Evolutionary conservation across 1,140 invertebrate genomes (phyloP).

Genomic region (Drosophila lacteicornis): DNA sequence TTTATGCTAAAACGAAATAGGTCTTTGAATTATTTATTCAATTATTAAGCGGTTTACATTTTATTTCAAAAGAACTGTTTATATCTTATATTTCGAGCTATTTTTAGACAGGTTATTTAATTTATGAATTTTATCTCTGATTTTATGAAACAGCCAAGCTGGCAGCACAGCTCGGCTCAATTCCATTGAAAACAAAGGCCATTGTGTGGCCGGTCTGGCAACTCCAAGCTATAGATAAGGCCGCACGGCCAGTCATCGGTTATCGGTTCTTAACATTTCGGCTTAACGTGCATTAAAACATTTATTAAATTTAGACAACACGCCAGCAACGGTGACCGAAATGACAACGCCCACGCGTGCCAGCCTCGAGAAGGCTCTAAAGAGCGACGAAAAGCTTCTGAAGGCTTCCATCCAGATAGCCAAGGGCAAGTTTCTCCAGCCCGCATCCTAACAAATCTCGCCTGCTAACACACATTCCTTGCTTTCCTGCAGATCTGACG

Average conservation of each 20-base stretch:
- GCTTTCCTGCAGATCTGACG: conserved; percentile 84
- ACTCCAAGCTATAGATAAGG: conserved; percentile 41
- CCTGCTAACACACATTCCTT: conserved; percentile 16
- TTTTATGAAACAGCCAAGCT: conserved; percentile 5
- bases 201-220: conserved; percentile 7
- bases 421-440: conserved; percentile 48
- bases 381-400: conserved; percentile 65
- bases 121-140: neutral
- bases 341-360: conserved; percentile 76
- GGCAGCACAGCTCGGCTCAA: neutral
- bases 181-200: conserved; percentile 13
- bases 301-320: conserved; percentile 71
- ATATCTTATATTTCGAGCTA: no score
- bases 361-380: conserved; percentile 69
- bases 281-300: conserved; percentile 63
- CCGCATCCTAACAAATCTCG: conserved; percentile 8
- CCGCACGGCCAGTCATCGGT: conserved; percentile 26
- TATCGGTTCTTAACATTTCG: conserved; percentile 61
- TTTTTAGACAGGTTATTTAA: neutral
- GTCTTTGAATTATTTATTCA: no score
- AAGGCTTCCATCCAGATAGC: conserved; percentile 62
- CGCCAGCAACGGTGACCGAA: conserved; percentile 50
- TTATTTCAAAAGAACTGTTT: neutral
- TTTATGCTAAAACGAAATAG: no score
- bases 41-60: no score